Conservation (phyloP, 2,888 invertebrate genomes). For the Aproaerema taeniolella region DNA sequence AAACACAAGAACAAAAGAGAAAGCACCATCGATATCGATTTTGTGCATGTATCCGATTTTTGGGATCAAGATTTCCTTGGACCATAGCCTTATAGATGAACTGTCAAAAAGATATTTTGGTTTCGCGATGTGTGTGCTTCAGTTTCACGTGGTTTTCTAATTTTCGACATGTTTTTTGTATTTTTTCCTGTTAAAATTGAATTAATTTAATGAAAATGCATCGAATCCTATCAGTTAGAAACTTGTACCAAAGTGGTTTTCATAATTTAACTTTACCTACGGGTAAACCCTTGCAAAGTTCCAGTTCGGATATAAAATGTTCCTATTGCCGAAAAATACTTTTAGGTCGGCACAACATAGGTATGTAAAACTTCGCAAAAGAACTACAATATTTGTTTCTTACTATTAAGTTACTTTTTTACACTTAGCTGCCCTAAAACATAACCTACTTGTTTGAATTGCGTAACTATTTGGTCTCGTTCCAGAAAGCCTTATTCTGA, state of each 20-base stretch:
- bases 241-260: constrained; percentile 57
- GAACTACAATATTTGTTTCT: too few species aligned
- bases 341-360: constrained; percentile 46
- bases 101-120: constrained; percentile 30
- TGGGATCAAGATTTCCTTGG: too few species aligned
- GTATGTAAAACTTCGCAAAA: too few species aligned
- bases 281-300: constrained; percentile 35
- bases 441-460: constrained; percentile 43
- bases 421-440: constrained; percentile 20
- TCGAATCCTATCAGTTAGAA: constrained; percentile 58
- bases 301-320: constrained; percentile 56
- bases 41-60: neutral
- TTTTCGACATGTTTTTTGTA: constrained; percentile 43
- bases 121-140: constrained; percentile 30
- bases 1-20: too few species aligned
- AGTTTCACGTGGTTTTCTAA: constrained; percentile 58
- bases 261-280: constrained; percentile 42
- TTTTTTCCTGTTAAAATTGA: constrained; percentile 29
- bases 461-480: constrained; percentile 53
- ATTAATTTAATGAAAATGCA: constrained; percentile 52
- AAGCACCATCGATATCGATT: constrained; percentile 5
- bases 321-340: constrained; percentile 61
- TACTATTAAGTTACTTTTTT: too few species aligned
- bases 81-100: too few species aligned
- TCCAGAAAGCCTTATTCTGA: constrained; percentile 47